Evolutionary conservation across 2,113 vertebrate species (phyloP), one percentile per base, ranked within the genome.

Genomic region (Lepus europaeus): DNA sequence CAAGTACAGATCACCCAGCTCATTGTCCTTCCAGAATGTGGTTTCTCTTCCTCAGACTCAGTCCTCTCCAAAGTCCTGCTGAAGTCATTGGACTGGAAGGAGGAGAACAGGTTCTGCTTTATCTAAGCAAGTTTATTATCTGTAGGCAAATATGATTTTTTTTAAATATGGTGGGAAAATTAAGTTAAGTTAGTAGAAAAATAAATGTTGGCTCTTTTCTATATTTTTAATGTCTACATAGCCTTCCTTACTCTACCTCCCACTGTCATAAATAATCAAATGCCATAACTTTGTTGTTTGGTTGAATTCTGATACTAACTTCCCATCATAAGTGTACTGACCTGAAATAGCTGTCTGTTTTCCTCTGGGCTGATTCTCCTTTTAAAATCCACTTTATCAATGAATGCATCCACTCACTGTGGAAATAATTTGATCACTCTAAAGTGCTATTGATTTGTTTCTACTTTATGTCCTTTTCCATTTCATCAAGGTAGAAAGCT

Each of bases 351-450:
- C 7, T 84, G 5, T 4, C 53, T 83, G 5, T 33, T 82, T 94
- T 85, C 19, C 45, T 85, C 9, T 51, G 0, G 64, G 90, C 51
- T 87, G 20, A 69, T 12, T 88, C n/a, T 89, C 69, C 29, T 92
- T 73, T 94, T 69, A 61, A 87, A 93, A 63, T 53, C 88, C 22
- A 63, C 23, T 31, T 87, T 90, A 49, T 39, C 19, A 19, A 13
- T 6, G 27, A 93, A 88, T 77, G 53, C 56, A 86, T 56, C 45
- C 25, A 36, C 49, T 95, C 72, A 90, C 36, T 88, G 20, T 49
- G 29, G 80, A 96, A 94, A 89, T 73, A 92, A 95, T 94, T 61
- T 94, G 53, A 85, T 92, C 53, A 39, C 56, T 92, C 86, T 88
- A 56, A 90, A 92, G 53, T 92, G 63, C 11, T 78, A 92, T 69